Evolutionary conservation across 2,797 vertebrate genomes (phyloP), one percentile per base, ranked within the genome.

Genomic region (Gymnopithys bicolor): DNA sequence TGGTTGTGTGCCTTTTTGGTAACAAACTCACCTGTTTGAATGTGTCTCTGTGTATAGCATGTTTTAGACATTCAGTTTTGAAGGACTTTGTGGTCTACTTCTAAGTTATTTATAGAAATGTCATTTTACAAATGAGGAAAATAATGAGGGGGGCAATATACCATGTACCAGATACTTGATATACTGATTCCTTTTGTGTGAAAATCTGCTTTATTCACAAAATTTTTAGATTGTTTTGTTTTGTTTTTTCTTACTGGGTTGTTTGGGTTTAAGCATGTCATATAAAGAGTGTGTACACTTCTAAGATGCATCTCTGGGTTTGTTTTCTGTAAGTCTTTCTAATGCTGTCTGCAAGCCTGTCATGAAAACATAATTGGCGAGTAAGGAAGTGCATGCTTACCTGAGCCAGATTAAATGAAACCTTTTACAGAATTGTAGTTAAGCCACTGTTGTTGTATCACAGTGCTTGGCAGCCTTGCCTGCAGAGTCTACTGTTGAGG

Each of bases 381-480:
- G 48, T 84, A 84, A 56, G 77, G 60, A 84, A 70, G 66, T 11
- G 0, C 22, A 3, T 55, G 69, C 67, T 86, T 74, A 49, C 79
- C 66, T 0, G 1, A 76, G 64, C 23, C 66, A 51, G 69, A 46
- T 69, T n/a, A 76, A 73, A 84, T 10, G 32, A 63, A 93, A 63
- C 48, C 56, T 84, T 73, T 60, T 22, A 13, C 49, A 67, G 94
- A 32, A 9, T 10, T 49, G 55, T 4, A 35, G 66, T 86, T 43
- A n/a, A 89, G 74, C 27, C 0, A 0, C 30, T 19, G 19, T 52
- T 19, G 17, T 52, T 21, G 5, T 24, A 51, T 59, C 0, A 0
- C 52, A 5, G 78, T 7, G 68, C 75, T 89, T 2, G 7, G 45
- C 69, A 78, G 55, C 73, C 25, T 53, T 30, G 48, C 58, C 58